These are phyloP conservation scores for Sus cebifrons DNA, from an alignment of 2,797 vertebrate genomes.

Conservation along the genomic window DNA sequence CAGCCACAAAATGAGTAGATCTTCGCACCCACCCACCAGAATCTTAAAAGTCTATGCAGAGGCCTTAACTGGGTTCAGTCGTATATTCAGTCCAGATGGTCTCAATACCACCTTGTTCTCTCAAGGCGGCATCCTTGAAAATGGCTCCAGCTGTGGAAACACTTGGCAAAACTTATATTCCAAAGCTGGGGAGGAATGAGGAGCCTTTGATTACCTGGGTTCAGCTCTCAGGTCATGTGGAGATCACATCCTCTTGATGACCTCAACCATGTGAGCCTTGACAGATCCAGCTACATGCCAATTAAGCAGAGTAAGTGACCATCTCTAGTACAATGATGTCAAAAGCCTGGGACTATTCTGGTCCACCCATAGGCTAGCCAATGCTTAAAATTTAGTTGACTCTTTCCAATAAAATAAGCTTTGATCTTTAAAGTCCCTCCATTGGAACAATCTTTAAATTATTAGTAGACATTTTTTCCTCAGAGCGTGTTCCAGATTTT, in stretches of 20 bases:
- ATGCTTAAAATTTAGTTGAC: neutral
- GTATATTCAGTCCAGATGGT: neutral
- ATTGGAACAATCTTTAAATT: neutral
- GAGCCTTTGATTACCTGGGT: neutral
- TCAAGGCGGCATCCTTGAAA: neutral
- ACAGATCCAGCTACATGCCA: neutral
- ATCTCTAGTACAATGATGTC: neutral
- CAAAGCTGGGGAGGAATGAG: neutral
- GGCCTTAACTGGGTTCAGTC: neutral
- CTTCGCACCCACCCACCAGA: neutral
- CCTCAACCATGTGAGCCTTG: neutral
- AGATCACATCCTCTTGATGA: neutral
- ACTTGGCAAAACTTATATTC: too few species aligned
- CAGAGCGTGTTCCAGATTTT: neutral
- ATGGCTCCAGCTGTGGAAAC: neutral
- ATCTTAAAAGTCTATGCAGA: neutral
- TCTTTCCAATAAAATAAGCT: neutral
- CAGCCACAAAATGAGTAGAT: neutral
- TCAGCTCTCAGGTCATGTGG: neutral
- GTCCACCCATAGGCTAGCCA: neutral
- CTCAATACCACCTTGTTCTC: neutral
- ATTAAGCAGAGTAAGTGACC: neutral
- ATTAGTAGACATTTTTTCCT: neutral
- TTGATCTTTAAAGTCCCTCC: neutral
- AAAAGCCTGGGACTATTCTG: neutral